Percentiles rank a stretch among this genome's conserved stretches.
These are phyloP conservation scores for Enteromius trimaculatus DNA, from an alignment of 2,797 vertebrate genomes.

Conservation along the genomic window DNA sequence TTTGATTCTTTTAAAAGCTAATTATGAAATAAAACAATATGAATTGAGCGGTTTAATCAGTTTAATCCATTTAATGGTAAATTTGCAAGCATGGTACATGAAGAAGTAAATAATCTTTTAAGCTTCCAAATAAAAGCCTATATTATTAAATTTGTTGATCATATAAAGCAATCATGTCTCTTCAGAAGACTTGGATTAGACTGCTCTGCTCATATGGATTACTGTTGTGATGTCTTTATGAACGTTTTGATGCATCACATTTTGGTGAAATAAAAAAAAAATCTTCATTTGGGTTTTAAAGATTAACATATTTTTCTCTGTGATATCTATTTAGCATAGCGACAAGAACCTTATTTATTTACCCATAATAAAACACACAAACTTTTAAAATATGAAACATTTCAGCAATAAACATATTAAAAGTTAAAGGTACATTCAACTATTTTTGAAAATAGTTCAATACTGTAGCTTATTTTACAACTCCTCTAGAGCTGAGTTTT, in stretches of 20 bases:
- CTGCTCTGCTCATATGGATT: not conserved
- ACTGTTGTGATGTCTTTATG: not conserved
- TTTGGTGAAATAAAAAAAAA: not conserved
- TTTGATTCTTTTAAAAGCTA: not conserved
- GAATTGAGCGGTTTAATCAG: not conserved
- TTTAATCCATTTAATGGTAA: not conserved
- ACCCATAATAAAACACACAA: not conserved
- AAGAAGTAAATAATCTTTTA: not conserved
- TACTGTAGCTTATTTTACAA: too few relatives aligned
- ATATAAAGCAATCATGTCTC: not conserved
- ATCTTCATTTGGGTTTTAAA: not conserved
- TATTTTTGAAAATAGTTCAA: too few relatives aligned
- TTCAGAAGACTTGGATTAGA: not conserved
- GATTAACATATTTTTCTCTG: not conserved
- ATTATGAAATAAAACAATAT: not conserved
- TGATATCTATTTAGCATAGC: not conserved
- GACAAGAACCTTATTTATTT: not conserved
- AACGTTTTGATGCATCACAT: not conserved
- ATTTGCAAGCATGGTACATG: not conserved
- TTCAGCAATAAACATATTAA: not conserved
- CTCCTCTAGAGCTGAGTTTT: too few relatives aligned
- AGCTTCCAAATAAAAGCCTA: not conserved
- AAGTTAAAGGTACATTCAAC: too few relatives aligned
- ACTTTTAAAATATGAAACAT: not conserved
- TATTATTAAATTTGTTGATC: not conserved